Conservation (phyloP, 2,797 vertebrate genomes). For the Galaxias olidus region DNA sequence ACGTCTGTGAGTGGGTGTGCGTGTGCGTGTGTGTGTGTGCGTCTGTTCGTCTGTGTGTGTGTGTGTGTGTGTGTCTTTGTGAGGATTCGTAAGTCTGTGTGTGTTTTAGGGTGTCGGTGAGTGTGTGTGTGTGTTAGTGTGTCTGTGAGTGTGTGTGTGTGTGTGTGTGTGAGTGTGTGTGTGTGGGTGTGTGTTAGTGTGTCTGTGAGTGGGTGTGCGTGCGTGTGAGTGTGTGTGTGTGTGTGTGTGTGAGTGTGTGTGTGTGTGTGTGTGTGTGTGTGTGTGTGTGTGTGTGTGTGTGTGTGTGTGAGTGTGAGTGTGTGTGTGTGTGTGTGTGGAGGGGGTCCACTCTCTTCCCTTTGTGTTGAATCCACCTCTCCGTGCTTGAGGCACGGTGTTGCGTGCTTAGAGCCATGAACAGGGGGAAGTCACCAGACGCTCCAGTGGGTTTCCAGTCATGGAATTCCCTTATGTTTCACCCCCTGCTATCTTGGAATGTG, state of each 20-base stretch:
- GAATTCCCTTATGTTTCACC: too few relatives aligned
- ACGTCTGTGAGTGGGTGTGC: neutral
- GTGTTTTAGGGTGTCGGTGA: neutral
- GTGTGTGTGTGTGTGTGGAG: too few relatives aligned
- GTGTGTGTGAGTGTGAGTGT: neutral
- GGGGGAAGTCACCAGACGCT: too few relatives aligned
- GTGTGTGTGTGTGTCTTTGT: neutral
- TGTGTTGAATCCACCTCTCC: too few relatives aligned
- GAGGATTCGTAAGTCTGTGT: too few relatives aligned
- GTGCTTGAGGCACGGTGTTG: too few relatives aligned
- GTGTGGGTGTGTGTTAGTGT: neutral
- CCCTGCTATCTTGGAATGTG: too few relatives aligned
- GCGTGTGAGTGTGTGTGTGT: conserved; percentile 1
- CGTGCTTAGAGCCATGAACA: too few relatives aligned
- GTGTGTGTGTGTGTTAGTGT: neutral
- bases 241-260: neutral
- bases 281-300: conserved; percentile 1
- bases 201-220: conserved; percentile 2
- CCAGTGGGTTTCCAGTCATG: too few relatives aligned
- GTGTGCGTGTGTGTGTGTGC: neutral
- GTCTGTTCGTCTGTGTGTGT: conserved; percentile 1
- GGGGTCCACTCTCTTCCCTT: too few relatives aligned
- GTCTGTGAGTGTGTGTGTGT: too few relatives aligned
- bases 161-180: neutral
- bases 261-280: neutral